phyloP scores from a whole-genome alignment of 53 echinoderm and acorn worm genomes.

The Antedon mediterranea region DNA sequence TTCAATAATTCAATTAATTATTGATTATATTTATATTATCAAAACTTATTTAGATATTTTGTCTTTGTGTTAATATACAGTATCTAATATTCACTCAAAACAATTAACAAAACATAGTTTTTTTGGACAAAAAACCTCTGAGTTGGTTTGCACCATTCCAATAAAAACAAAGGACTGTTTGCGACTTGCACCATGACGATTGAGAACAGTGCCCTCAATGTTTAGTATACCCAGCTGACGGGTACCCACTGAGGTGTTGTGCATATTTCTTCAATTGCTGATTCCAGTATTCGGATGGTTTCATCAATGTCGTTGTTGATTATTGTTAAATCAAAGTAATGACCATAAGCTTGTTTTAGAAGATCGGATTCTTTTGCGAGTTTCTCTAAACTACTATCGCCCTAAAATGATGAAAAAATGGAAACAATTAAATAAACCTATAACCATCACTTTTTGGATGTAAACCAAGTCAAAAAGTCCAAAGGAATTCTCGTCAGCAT shows the following conservation, averaged over 20 bases:
- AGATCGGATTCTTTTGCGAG: slow-evolving; percentile 95
- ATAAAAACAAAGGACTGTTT: neutral
- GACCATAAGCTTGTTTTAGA: slow-evolving; percentile 92
- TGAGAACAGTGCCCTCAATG: neutral
- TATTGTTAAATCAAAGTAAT: slow-evolving; percentile 98
- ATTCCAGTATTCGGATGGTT: slow-evolving; percentile 94
- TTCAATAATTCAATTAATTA: neutral
- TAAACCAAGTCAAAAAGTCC: neutral
- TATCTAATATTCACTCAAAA: neutral
- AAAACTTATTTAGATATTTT: too few species aligned
- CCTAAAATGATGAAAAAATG: neutral
- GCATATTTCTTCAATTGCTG: slow-evolving; percentile 98
- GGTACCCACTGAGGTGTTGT: slow-evolving; percentile 99
- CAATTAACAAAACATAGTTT: neutral
- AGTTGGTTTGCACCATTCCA: neutral
- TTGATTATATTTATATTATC: neutral
- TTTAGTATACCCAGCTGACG: slow-evolving; percentile 98
- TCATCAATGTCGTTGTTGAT: slow-evolving; percentile 99
- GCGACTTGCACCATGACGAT: neutral
- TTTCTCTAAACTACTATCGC: slow-evolving; percentile 85
- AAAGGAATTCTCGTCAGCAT: too few species aligned
- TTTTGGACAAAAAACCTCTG: neutral
- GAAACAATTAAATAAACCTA: neutral
- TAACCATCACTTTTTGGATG: neutral
- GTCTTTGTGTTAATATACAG: neutral